Percentiles rank a stretch among this genome's conserved stretches.
phyloP scores from a whole-genome alignment of 2,797 vertebrate genomes.

The Novumbra hubbsi region DNA sequence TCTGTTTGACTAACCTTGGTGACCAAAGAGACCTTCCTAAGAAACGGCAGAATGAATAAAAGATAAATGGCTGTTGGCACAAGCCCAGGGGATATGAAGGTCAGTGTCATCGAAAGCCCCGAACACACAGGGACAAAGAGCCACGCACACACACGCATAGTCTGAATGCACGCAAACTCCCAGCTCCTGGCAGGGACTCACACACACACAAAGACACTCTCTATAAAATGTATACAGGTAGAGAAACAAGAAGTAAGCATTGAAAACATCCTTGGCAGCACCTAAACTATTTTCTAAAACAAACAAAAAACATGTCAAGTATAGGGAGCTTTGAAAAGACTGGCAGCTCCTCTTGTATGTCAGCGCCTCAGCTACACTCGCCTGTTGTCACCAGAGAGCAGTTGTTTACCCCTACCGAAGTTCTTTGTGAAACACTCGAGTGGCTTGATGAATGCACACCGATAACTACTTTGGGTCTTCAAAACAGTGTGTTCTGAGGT shows the following conservation, averaged over 20 bases:
- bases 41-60: conserved; percentile 76
- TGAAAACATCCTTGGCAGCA: conserved; percentile 10
- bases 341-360: neutral
- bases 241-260: conserved; percentile 9
- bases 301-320: neutral
- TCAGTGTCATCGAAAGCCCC: conserved; percentile 52
- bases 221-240: conserved; percentile 12
- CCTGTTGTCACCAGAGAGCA: neutral
- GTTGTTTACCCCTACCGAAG: neutral
- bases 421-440: conserved; percentile 1
- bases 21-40: conserved; percentile 57
- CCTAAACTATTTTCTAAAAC: conserved; percentile 1
- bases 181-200: neutral
- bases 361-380: neutral
- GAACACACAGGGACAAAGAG: conserved; percentile 9
- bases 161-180: neutral
- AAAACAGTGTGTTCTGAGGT: neutral
- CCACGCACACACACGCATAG: neutral
- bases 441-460: neutral
- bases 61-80: conserved; percentile 67
- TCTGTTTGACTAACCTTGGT: conserved; percentile 58
- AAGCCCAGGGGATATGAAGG: conserved; percentile 65
- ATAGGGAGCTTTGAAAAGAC: neutral
- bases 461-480: neutral
- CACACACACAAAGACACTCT: neutral